phyloP scores from a whole-genome alignment of 2,113 vertebrate genomes.

The Hylia prasina region DNA sequence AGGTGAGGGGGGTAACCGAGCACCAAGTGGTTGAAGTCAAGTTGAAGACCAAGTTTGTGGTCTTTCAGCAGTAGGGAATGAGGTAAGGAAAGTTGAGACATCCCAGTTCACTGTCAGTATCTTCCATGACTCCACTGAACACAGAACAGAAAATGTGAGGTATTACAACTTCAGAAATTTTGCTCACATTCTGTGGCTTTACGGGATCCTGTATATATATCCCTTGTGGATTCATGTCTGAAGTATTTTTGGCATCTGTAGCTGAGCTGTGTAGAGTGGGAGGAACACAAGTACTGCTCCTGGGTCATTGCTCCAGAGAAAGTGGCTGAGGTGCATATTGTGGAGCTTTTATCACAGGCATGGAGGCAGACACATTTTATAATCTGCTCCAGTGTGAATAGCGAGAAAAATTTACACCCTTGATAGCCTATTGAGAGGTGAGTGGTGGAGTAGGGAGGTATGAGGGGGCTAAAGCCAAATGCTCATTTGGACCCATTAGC shows the following conservation, averaged over 20 bases:
- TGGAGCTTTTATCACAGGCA: background rate
- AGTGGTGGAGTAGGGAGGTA: background rate
- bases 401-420: background rate
- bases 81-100: background rate
- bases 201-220: background rate
- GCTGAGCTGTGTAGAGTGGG: background rate
- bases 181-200: background rate
- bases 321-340: background rate
- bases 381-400: background rate
- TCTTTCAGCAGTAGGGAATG: background rate
- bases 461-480: background rate
- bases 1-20: background rate
- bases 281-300: background rate
- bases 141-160: background rate
- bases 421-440: background rate
- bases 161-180: background rate
- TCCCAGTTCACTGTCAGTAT: background rate
- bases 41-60: background rate
- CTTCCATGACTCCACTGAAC: background rate
- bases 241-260: constrained; percentile 15
- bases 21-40: background rate
- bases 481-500: background rate
- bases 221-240: background rate
- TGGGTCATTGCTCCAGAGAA: background rate
- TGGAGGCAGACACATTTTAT: background rate